Evolutionary conservation across 2,113 vertebrate species (phyloP).

Genomic region (Megaceryle maxima): DNA sequence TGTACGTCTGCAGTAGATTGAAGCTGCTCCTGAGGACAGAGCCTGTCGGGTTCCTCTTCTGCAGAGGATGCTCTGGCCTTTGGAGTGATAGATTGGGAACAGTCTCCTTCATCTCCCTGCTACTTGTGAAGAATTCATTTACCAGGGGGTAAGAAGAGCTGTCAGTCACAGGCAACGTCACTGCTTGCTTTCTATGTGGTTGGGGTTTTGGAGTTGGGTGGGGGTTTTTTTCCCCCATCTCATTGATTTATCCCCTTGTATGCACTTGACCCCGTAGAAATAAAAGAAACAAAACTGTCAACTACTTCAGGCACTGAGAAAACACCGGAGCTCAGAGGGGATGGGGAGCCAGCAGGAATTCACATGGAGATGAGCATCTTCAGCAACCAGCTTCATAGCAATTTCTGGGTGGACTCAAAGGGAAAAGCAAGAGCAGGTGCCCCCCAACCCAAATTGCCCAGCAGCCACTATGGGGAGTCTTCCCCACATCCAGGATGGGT

Average conservation of each 20-base stretch:
- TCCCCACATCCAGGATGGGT: rapidly evolving
- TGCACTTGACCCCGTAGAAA: not conserved
- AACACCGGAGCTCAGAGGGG: rapidly evolving
- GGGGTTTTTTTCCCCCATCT: not conserved
- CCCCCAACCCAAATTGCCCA: rapidly evolving
- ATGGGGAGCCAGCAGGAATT: not conserved
- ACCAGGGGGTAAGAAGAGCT: not conserved
- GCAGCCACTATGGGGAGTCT: not conserved
- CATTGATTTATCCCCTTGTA: not conserved
- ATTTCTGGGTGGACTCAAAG: not conserved
- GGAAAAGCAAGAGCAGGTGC: not conserved
- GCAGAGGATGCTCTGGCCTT: not conserved
- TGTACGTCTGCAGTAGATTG: not conserved
- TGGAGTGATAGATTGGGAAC: not conserved
- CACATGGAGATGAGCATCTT: not conserved
- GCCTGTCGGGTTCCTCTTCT: not conserved
- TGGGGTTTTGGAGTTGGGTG: not conserved
- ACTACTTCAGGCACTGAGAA: not conserved
- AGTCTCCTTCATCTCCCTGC: not conserved
- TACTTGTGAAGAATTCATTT: not conserved
- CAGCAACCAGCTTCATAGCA: rapidly evolving
- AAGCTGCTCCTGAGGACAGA: not conserved
- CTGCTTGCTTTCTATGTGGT: not conserved
- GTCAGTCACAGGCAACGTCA: not conserved
- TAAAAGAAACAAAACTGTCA: not conserved